A percentile compares a stretch with the other conserved stretches of the same genome.
phyloP scores from a whole-genome alignment of 2,113 vertebrate species.

The Alexandromys fortis region DNA sequence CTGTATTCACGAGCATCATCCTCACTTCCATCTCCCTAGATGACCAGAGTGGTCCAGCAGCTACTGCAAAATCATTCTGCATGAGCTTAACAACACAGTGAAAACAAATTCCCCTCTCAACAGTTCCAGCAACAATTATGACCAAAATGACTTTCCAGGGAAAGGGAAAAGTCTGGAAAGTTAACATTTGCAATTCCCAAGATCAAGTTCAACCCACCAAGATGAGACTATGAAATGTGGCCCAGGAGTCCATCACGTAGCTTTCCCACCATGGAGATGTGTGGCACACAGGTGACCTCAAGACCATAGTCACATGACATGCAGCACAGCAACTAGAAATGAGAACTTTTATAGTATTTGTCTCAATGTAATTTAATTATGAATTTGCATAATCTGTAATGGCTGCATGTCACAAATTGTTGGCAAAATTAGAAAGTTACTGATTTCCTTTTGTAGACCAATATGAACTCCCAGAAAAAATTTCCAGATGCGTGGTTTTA shows the following conservation, averaged over 20 bases:
- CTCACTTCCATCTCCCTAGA: not conserved
- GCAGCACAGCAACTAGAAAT: not conserved
- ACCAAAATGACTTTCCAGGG: not conserved
- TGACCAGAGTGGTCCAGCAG: not conserved
- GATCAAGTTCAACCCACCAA: not conserved
- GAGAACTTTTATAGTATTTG: not conserved
- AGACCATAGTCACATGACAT: not conserved
- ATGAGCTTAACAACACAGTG: slow-evolving; percentile 26
- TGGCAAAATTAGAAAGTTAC: slow-evolving; percentile 27
- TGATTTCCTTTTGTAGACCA: not conserved
- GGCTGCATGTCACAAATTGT: not conserved
- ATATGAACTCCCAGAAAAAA: not conserved
- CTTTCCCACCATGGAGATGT: not conserved
- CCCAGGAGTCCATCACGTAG: not conserved
- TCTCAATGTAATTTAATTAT: not conserved
- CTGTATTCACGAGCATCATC: too few relatives aligned
- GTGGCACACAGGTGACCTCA: not conserved
- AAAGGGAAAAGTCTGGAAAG: not conserved
- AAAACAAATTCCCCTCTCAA: slow-evolving; percentile 12
- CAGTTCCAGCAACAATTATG: not conserved
- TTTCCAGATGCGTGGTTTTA: not conserved
- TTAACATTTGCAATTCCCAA: not conserved
- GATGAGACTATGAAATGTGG: not conserved
- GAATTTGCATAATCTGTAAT: not conserved
- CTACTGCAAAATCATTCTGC: not conserved